Conservation (phyloP, 2,113 vertebrate genomes). For the Oreochromis aureus region DNA sequence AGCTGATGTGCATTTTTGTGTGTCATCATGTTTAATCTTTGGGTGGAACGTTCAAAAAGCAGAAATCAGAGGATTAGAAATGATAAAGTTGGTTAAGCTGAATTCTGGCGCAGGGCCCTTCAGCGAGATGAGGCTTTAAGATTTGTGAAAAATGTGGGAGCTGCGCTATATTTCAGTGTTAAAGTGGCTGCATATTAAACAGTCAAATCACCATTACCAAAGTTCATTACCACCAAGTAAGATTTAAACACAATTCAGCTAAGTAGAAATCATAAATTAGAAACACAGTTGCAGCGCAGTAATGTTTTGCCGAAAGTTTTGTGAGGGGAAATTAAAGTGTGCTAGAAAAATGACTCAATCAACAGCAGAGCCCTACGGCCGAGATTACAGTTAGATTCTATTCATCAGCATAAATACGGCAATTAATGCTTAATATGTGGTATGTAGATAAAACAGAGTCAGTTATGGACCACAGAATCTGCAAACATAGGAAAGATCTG, state of each 20-base stretch:
- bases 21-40: neutral
- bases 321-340: neutral
- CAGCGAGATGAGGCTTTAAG: neutral
- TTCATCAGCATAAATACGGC: neutral
- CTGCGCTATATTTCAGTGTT: neutral
- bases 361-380: neutral
- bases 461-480: neutral
- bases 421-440: neutral
- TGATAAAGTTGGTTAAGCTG: neutral
- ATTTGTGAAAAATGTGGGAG: neutral
- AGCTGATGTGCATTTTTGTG: neutral
- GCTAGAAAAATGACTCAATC: neutral
- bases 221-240: neutral
- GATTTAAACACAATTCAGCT: neutral
- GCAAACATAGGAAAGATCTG: neutral
- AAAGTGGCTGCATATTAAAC: neutral
- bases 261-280: neutral
- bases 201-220: neutral
- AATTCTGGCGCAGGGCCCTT: neutral
- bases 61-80: neutral
- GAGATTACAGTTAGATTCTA: neutral
- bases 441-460: neutral
- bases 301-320: neutral
- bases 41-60: neutral
- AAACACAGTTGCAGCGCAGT: neutral